Evolutionary conservation across 1,140 invertebrate genomes (phyloP).

Genomic region (Orius insidiosus): DNA sequence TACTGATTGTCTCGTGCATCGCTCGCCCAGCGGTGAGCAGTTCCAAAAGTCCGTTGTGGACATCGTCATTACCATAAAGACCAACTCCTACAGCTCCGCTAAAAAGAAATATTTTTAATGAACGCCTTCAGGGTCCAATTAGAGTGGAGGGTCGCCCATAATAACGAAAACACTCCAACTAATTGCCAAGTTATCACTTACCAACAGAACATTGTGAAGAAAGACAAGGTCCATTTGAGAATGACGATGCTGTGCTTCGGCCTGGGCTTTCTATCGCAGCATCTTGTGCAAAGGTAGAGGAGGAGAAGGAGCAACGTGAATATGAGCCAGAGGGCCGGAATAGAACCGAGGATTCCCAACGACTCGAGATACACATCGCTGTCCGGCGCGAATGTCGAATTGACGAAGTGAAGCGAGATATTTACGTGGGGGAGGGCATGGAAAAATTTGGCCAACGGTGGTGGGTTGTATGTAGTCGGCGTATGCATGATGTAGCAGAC

Average conservation of each 20-base stretch:
- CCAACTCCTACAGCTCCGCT: conserved; percentile 42
- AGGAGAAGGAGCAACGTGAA: conserved; percentile 70
- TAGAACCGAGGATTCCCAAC: conserved; percentile 77
- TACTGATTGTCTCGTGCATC: conserved; percentile 53
- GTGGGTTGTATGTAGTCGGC: conserved; percentile 40
- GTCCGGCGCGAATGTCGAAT: conserved; percentile 76
- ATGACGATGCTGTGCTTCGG: conserved; percentile 68
- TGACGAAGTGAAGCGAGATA: conserved; percentile 71
- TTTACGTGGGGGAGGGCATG: conserved; percentile 73
- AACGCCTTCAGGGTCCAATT: not conserved
- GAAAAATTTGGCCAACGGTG: conserved; percentile 64
- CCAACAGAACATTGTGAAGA: conserved; percentile 47
- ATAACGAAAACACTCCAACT: too few species aligned
- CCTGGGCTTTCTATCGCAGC: conserved; percentile 77
- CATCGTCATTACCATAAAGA: conserved; percentile 84
- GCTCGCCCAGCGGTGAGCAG: conserved; percentile 57
- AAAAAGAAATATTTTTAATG: conserved; percentile 15
- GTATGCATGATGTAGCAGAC: too few species aligned
- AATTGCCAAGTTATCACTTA: conserved; percentile 16
- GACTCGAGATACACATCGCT: conserved; percentile 82
- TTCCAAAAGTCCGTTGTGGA: conserved; percentile 71
- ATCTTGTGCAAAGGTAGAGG: conserved; percentile 81
- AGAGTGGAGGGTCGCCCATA: too few species aligned
- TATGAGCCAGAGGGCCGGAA: conserved; percentile 78
- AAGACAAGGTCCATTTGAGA: conserved; percentile 62